Percentiles rank a stretch among this genome's conserved stretches.
These are phyloP conservation scores for Oasisia sp. DNA, from an alignment of 2,888 invertebrate genomes.

Conservation along the genomic window DNA sequence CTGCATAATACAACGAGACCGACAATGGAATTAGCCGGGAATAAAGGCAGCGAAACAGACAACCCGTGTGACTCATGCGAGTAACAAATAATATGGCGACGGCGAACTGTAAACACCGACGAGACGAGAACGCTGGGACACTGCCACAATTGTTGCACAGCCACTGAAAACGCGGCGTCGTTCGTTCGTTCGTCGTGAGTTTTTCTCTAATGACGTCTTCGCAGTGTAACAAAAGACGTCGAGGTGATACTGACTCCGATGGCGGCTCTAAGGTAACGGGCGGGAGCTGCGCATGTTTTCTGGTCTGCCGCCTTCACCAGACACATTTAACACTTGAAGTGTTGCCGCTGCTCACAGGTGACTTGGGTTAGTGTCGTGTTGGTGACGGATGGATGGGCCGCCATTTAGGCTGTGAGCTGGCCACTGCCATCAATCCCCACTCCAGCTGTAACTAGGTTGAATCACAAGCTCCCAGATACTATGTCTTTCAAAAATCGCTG, in stretches of 20 bases:
- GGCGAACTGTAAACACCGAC: background rate
- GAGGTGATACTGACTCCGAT: constrained; percentile 8
- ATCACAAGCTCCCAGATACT: background rate
- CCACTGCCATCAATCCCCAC: background rate
- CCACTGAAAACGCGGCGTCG: background rate
- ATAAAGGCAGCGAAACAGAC: background rate
- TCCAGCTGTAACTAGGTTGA: background rate
- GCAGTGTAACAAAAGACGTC: background rate
- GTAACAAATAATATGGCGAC: background rate
- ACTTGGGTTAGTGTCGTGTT: background rate
- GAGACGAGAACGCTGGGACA: background rate
- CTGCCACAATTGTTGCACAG: background rate
- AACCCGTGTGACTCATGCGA: background rate
- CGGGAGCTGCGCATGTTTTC: background rate
- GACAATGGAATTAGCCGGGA: background rate
- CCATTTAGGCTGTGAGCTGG: background rate
- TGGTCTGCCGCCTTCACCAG: background rate
- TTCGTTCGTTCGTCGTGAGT: background rate
- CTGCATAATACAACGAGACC: background rate
- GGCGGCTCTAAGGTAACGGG: background rate
- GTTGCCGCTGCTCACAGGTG: background rate
- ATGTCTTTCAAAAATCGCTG: background rate
- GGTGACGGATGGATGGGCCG: background rate
- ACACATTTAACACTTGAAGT: background rate
- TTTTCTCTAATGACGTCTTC: background rate